A percentile compares a stretch with the other conserved stretches of the same genome.
These are phyloP conservation scores for Catonia carolina DNA, from an alignment of 2,888 invertebrate species.

Conservation along the genomic window DNA sequence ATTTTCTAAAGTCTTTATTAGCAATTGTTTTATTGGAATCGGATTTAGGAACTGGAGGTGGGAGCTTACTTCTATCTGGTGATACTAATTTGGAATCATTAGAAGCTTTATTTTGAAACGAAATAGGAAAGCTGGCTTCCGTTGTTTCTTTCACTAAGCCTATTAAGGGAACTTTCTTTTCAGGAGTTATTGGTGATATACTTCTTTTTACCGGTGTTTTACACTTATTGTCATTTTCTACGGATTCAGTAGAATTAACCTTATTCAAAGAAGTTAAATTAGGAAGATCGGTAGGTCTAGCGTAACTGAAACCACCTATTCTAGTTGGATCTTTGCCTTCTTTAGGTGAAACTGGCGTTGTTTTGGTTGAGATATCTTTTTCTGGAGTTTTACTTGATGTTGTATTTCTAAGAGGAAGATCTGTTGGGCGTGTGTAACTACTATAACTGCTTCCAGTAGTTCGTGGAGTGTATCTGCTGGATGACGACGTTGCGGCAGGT, in stretches of 20 bases:
- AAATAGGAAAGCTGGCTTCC: slow-evolving; percentile 15
- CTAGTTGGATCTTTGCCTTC: slow-evolving; percentile 32
- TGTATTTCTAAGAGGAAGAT: slow-evolving; percentile 20
- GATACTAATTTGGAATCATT: slow-evolving; percentile 19
- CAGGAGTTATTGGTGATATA: slow-evolving; percentile 16
- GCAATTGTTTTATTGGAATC: slow-evolving; percentile 36
- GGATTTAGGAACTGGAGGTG: slow-evolving; percentile 48
- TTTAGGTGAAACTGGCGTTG: slow-evolving; percentile 14
- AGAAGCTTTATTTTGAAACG: slow-evolving; percentile 20
- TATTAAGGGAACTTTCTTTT: neutral
- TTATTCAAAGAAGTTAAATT: slow-evolving; percentile 53
- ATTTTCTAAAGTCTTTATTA: slow-evolving; percentile 34
- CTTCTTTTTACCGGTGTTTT: slow-evolving; percentile 12
- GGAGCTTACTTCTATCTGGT: slow-evolving; percentile 38
- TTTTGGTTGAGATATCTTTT: slow-evolving; percentile 11
- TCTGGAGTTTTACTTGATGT: neutral
- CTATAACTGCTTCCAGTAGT: neutral
- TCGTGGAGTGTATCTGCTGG: slow-evolving; percentile 15
- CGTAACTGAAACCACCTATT: slow-evolving; percentile 38
- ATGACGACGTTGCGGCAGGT: slow-evolving; percentile 12
- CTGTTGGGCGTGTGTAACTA: slow-evolving; percentile 20
- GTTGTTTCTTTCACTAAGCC: slow-evolving; percentile 20
- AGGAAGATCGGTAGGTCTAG: slow-evolving; percentile 36
- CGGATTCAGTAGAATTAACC: slow-evolving; percentile 49
- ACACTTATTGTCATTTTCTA: slow-evolving; percentile 39